A percentile compares a stretch with the other conserved stretches of the same genome.
Evolutionary conservation across 2,888 invertebrate genomes (phyloP).

Genomic region (Rhabditophanes sp.): DNA sequence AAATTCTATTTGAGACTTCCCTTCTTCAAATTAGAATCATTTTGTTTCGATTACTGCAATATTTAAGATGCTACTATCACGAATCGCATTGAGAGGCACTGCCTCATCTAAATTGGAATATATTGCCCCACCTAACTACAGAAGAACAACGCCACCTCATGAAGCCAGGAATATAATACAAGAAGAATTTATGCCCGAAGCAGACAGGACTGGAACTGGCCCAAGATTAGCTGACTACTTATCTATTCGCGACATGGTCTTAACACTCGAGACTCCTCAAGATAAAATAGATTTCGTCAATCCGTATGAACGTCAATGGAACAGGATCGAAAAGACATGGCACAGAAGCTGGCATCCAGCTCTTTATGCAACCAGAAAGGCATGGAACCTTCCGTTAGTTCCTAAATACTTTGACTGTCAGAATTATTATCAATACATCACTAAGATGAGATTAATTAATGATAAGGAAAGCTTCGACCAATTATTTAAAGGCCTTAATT

Average conservation of each 20-base stretch:
- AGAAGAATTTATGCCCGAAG: slow-evolving; percentile 22
- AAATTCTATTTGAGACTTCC: no score
- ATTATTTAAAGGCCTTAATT: slow-evolving; percentile 1
- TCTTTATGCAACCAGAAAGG: slow-evolving; percentile 28
- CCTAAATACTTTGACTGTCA: slow-evolving; percentile 34
- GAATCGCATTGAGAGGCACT: no score
- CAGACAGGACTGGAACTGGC: slow-evolving; percentile 23
- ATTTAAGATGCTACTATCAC: no score
- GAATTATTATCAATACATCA: slow-evolving; percentile 34
- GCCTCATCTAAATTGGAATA: no score
- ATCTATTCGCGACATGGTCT: slow-evolving; percentile 31
- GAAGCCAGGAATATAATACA: slow-evolving; percentile 22
- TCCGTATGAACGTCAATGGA: slow-evolving; percentile 39
- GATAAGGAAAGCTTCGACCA: slow-evolving; percentile 7
- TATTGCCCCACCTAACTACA: slow-evolving; percentile 21
- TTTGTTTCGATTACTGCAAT: no score
- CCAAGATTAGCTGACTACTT: slow-evolving; percentile 34
- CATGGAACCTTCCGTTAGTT: slow-evolving; percentile 27
- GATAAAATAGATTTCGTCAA: slow-evolving; percentile 38
- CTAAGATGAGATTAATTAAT: slow-evolving; percentile 26
- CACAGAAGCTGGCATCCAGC: slow-evolving; percentile 29
- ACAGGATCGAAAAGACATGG: slow-evolving; percentile 29
- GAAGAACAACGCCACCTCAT: slow-evolving; percentile 16
- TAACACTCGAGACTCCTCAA: slow-evolving; percentile 22
- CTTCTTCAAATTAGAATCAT: no score